A percentile compares a stretch with the other conserved stretches of the same genome.
phyloP scores from a whole-genome alignment of 2,888 invertebrate species.

The Pyralis farinalis region DNA sequence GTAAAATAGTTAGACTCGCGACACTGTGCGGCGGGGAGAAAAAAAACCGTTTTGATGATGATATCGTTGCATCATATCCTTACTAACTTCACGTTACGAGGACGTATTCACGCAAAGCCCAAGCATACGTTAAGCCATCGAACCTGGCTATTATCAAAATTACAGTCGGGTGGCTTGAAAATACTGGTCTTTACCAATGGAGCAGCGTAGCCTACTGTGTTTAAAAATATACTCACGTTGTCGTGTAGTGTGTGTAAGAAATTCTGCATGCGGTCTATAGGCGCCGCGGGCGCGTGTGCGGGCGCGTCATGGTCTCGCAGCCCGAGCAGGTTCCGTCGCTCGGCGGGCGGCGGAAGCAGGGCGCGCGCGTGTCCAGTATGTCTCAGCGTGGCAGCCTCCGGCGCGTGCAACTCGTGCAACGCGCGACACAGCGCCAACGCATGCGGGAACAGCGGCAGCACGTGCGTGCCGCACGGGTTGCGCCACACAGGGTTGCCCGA shows the following conservation, averaged over 20 bases:
- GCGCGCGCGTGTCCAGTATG: slow-evolving; percentile 86
- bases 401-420: slow-evolving; percentile 89
- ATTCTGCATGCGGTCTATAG: slow-evolving; percentile 91
- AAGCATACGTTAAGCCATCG: too few species aligned
- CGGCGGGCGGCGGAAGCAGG: slow-evolving; percentile 87
- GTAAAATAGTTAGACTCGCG: too few species aligned
- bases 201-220: too few species aligned
- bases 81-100: too few species aligned
- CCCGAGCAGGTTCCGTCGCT: slow-evolving; percentile 88
- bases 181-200: too few species aligned
- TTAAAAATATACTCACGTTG: slow-evolving; percentile 53
- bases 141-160: too few species aligned
- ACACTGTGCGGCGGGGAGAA: too few species aligned
- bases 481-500: slow-evolving; percentile 90
- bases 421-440: slow-evolving; percentile 89
- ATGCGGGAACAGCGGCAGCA: slow-evolving; percentile 90
- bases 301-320: slow-evolving; percentile 72
- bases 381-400: slow-evolving; percentile 82
- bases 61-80: too few species aligned
- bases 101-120: too few species aligned
- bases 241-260: slow-evolving; percentile 91
- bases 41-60: too few species aligned
- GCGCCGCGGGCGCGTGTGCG: slow-evolving; percentile 81
- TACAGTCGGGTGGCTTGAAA: too few species aligned
- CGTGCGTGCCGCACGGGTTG: slow-evolving; percentile 92